These are phyloP conservation scores for Phlogophora meticulosa DNA, from an alignment of 2,888 invertebrate species.

Conservation along the genomic window DNA sequence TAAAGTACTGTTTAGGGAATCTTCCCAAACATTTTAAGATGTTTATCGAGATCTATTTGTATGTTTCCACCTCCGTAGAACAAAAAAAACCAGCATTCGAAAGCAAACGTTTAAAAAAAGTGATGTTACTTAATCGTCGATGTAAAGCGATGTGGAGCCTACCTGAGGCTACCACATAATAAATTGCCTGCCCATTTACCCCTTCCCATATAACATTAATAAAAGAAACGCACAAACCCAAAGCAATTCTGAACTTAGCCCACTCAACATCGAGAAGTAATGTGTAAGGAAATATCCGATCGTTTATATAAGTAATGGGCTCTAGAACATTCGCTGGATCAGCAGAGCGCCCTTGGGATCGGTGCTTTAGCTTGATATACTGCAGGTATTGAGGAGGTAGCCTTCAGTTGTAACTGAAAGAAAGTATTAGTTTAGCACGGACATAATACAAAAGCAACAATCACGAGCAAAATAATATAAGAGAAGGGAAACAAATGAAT, in stretches of 20 bases:
- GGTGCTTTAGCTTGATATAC: conserved; percentile 43
- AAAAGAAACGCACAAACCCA: conserved; percentile 33
- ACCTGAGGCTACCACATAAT: background rate
- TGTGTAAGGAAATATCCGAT: conserved; percentile 54
- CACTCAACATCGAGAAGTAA: conserved; percentile 41
- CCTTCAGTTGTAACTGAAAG: background rate
- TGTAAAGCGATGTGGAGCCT: background rate
- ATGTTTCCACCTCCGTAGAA: too few relatives aligned
- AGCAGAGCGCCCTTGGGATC: conserved; percentile 51
- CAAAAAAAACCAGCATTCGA: background rate
- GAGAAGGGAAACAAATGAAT: too few relatives aligned
- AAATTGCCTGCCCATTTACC: background rate
- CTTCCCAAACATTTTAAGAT: too few relatives aligned
- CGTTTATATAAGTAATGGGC: conserved; percentile 64
- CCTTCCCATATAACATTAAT: conserved; percentile 23
- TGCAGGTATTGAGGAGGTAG: conserved; percentile 37
- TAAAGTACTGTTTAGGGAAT: too few relatives aligned
- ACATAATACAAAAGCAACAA: too few relatives aligned
- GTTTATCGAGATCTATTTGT: too few relatives aligned
- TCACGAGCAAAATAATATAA: too few relatives aligned
- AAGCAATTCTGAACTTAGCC: conserved; percentile 34
- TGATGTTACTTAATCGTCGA: background rate
- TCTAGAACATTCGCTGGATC: conserved; percentile 55
- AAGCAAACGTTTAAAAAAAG: background rate
- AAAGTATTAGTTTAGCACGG: too few relatives aligned